Evolutionary conservation across 37 sponge, comb jelly and placozoan species (phyloP).

Genomic region (Hexactinellida sp.): DNA sequence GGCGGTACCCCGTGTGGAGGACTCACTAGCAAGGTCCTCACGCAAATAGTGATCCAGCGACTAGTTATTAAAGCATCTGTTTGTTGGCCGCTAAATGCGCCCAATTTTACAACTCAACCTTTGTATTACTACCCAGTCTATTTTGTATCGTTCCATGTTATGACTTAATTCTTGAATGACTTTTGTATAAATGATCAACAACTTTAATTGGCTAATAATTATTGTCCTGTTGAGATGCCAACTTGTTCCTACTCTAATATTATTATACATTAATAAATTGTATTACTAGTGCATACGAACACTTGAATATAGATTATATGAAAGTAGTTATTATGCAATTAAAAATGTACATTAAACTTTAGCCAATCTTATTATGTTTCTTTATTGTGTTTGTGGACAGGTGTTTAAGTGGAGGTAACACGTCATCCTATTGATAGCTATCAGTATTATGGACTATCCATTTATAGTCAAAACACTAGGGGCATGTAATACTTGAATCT

Average conservation of each 20-base stretch:
- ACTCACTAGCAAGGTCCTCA: neutral
- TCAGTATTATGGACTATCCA: too few species aligned
- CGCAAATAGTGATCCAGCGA: neutral
- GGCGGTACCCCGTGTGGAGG: neutral
- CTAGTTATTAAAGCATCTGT: neutral
- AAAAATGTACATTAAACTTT: slow-evolving; percentile 13
- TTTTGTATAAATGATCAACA: slow-evolving; percentile 18
- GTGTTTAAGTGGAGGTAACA: too few species aligned
- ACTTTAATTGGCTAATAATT: slow-evolving; percentile 18
- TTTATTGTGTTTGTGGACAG: too few species aligned
- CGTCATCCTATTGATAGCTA: too few species aligned
- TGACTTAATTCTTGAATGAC: slow-evolving; percentile 17
- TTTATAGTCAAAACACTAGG: too few species aligned
- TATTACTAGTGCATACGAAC: slow-evolving; percentile 15
- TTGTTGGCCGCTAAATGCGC: neutral
- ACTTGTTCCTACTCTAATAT: slow-evolving; percentile 18
- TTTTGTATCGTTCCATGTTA: slow-evolving; percentile 18
- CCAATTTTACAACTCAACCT: slow-evolving; percentile 12
- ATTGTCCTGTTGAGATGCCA: slow-evolving; percentile 17
- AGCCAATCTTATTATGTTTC: neutral
- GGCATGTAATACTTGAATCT: too few species aligned
- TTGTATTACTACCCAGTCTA: slow-evolving; percentile 15
- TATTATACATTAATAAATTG: slow-evolving; percentile 13
- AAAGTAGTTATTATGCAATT: slow-evolving; percentile 9
- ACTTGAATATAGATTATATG: slow-evolving; percentile 14